Percentiles rank a stretch among this genome's conserved stretches.
Conservation (phyloP, 2,113 vertebrate genomes). For the Oxyruncus cristatus region DNA sequence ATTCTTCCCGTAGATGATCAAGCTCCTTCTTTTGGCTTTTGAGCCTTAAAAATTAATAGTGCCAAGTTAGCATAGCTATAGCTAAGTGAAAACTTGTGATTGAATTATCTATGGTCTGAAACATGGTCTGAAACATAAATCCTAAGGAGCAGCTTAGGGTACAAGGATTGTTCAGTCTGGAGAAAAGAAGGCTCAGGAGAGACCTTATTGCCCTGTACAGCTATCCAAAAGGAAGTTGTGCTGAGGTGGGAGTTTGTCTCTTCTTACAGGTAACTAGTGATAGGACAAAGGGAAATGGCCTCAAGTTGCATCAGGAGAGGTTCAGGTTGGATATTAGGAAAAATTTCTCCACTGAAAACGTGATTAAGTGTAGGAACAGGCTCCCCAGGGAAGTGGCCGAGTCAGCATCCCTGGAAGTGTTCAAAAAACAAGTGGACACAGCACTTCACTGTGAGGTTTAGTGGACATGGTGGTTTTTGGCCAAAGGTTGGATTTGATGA, state of each 20-base stretch:
- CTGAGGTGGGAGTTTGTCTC: not conserved
- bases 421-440: not conserved
- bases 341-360: rapidly evolving
- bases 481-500: not conserved
- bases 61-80: not conserved
- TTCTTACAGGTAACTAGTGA: not conserved
- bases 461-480: not conserved
- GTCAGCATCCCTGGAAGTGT: not conserved
- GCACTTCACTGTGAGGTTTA: not conserved
- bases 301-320: not conserved
- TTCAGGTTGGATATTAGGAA: not conserved
- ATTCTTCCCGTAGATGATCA: not conserved
- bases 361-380: not conserved
- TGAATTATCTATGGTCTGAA: not conserved
- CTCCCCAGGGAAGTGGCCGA: not conserved
- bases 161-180: not conserved
- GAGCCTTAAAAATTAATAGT: not conserved
- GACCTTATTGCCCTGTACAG: not conserved
- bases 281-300: not conserved
- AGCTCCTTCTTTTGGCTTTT: not conserved
- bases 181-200: not conserved
- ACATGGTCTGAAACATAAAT: not conserved
- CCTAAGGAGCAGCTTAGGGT: not conserved
- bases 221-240: not conserved
- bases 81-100: not conserved